Evolutionary conservation across 1,140 invertebrate genomes (phyloP), one percentile per base, ranked within the genome.

Genomic region (Danaus plexippus): DNA sequence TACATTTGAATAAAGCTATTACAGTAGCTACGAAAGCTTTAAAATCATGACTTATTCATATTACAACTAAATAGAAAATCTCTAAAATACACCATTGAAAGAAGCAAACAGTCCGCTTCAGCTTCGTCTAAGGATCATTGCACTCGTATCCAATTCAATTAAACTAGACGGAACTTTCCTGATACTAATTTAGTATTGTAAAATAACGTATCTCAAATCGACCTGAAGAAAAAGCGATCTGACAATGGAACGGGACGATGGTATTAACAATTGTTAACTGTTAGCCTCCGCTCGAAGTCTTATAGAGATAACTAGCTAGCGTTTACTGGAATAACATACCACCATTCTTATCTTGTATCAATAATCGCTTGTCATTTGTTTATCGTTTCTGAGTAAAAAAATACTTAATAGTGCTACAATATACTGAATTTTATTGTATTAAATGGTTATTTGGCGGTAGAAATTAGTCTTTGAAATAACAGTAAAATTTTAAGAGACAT

Each of bases 101-200:
- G 71, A 58, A 53, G 64, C 60, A 72, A 80, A 78, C 71, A 75
- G 69, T 75, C 73, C 63, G 69, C 56, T 43, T 55, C 52, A 52
- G 68, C 64, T 77, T 72, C 59, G 65, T 69, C 68, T 61, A 61
- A 79, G 73, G 80, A 83, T 80, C 73, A 74, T 80, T 82, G 66
- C 66, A 58, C 63, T 69, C 68, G 64, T 71, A 71, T 62, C 49
- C 50, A 65, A 73, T 71, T 81, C 78, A 83, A 86, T 85, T 82
- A 80, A 73, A 70, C 63, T 71, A 77, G 69, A 75, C 52, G 64
- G 60, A 75, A 80, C 68, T 70, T 80, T 82, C 77, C 75, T 73
- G 72, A 68, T 77, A 73, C 60, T 81, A 80, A 83, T 84, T 73
- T 77, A 71, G 66, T 67, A 84, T 85, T 85, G 80, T 82, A 71